Base-by-base conservation (phyloP, 2,797 vertebrate genomes). In the Alcedo quadribrachys region DNA sequence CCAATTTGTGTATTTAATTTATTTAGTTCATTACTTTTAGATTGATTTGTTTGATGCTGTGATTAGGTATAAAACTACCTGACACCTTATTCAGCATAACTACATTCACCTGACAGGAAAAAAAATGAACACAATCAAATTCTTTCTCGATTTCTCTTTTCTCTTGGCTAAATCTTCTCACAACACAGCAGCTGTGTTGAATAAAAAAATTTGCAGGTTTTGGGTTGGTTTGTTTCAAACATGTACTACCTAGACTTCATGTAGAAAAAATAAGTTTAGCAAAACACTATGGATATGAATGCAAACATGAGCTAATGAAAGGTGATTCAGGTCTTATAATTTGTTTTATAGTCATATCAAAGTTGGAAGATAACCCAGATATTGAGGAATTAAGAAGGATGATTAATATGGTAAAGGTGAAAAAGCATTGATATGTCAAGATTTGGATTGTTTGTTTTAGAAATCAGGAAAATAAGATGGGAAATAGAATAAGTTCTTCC, bases 51-150 rank as follows among this genome's bases (percentile, higher is more conserved):
- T 92, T 90, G 80, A 63, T 43, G 6, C 5, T 48, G 58, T 85
- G 46, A 74, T 81, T 87, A 77, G 10, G 2, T 74, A 21, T 85
- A 87, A 88, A 96, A 70, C 20, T 84, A 74, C 20, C 5, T 83
- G 55, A 77, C 50, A 71, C 6, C 25, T 89, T 81, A 75, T 87
- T 92, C 37, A 67, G 15, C 15, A 32, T 68, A 87, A 81, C 58
- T 60, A 18, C 19, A 83, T 20, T 76, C 24, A 77, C 50, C 8
- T 68, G 71, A 55, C 6, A 37, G 50, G 33, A 33, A 89, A 79
- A 60, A 43, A 45, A 19, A 33, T 3, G 16, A 71, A 3, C 18
- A 60, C 9, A 67, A 67, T 27, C 6, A 76, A 80, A 66, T 51
- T 51, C 50, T 51, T 65, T 89, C 17, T 79, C 20, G 30, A 2